Percentiles rank a stretch among this genome's conserved stretches.
phyloP scores from a whole-genome alignment of 2,113 vertebrate genomes.

The Sylvietta virens region DNA sequence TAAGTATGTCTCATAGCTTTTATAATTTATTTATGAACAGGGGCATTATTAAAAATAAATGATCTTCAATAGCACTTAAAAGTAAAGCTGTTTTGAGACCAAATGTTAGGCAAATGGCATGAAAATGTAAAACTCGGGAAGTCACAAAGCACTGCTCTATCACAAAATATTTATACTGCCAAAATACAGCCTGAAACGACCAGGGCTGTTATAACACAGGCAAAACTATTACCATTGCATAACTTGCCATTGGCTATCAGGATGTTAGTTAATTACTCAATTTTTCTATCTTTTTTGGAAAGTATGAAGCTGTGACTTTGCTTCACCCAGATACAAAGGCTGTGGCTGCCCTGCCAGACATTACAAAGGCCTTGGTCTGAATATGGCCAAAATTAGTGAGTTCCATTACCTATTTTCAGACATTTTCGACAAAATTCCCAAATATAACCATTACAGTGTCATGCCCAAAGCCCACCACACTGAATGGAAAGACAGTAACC shows the following conservation, averaged over 20 bases:
- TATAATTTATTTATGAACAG: slow-evolving; percentile 69
- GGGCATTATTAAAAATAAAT: slow-evolving; percentile 72
- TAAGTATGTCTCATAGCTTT: slow-evolving; percentile 47
- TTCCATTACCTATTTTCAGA: not conserved
- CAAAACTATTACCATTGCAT: not conserved
- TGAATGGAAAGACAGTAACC: not conserved
- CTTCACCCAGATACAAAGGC: not conserved
- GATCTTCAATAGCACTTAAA: slow-evolving; percentile 66
- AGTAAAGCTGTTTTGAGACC: slow-evolving; percentile 64
- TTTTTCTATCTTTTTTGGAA: not conserved
- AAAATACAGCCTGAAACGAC: slow-evolving; percentile 20
- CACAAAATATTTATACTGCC: slow-evolving; percentile 41
- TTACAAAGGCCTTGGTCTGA: not conserved
- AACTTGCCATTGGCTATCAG: not conserved
- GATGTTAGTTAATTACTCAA: not conserved
- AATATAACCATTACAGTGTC: not conserved
- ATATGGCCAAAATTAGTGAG: rapidly evolving
- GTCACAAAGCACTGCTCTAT: slow-evolving; percentile 37
- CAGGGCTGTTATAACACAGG: slow-evolving; percentile 1
- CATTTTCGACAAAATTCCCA: not conserved
- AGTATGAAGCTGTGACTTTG: not conserved
- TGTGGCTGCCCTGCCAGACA: not conserved
- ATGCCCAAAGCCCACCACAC: not conserved
- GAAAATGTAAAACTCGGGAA: slow-evolving; percentile 56
- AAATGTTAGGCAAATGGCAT: slow-evolving; percentile 67